Evolutionary conservation across 92 coral and sea anemone genomes (phyloP), one percentile per base, ranked within the genome.

Genomic region (Phenganax marumi): DNA sequence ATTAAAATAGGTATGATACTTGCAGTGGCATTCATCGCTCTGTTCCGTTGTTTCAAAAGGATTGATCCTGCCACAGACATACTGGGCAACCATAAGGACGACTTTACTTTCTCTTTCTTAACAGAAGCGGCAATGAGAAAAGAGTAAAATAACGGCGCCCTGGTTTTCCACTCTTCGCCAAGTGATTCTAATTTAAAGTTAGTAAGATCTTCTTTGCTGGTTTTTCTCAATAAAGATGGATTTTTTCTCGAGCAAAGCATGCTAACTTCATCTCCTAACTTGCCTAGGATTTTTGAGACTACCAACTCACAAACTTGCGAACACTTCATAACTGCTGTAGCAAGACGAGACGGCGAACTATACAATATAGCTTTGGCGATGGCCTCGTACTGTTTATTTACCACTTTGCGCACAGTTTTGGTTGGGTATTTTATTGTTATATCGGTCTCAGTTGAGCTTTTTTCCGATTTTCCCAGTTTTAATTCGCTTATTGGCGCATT

Each of bases 91-190:
- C 63, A 56, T 56, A 4, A 33, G 43, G 43, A 33, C 43, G 63
- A 21, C 16, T 21, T 56, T 56, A 56, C 63, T 56, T 56, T 56
- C 22, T 14, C 17, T 56, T 56, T 56, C 17, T 14, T 6, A 14
- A 56, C 63, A 56, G 63, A 56, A 21, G 63, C 16, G 3, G 63
- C 22, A 14, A 56, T 14, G 22, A 56, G 63, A 56, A 56, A 56
- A 56, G 63, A 14, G 63, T 56, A 6, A 56, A 56, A 56, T 21
- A 56, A 56, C 63, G 63, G 63, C 6, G 63, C 63, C 63, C 63
- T 56, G 63, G 16, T 56, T 14, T 56, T 56, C 63, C 63, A 56
- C 22, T 56, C 63, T 56, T 56, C 63, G 22, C 63, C 63, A 14
- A 56, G 63, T 3, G 22, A 14, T 56, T 21, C 63, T 6, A 56